Conservation (phyloP, 2,113 vertebrate genomes). For the Sinocyclocheilus maitianheensis region DNA sequence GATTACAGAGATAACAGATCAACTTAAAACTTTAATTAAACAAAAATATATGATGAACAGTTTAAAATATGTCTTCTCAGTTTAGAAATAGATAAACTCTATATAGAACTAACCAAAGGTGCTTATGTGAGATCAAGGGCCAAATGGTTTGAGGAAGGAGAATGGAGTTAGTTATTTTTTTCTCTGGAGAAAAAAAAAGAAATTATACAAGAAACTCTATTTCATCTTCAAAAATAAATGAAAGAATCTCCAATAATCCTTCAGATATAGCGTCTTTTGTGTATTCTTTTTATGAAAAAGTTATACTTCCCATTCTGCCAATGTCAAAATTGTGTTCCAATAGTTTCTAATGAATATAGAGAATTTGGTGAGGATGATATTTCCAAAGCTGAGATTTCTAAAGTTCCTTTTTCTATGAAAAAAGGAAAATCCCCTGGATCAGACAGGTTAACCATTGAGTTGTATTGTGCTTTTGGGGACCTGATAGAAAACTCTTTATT, state of each 20-base stretch:
- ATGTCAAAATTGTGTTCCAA: not conserved
- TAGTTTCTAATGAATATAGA: not conserved
- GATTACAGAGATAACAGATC: no score
- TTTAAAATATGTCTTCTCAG: not conserved
- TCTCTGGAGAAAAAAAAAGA: not conserved
- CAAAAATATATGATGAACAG: not conserved
- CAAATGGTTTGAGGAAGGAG: not conserved
- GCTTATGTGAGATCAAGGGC: not conserved
- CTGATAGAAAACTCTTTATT: no score
- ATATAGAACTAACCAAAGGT: not conserved
- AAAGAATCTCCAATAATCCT: not conserved
- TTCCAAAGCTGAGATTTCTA: not conserved
- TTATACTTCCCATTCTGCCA: not conserved
- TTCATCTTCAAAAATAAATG: not conserved
- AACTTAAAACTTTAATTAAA: not conserved
- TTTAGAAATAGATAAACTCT: not conserved
- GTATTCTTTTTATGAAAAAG: not conserved
- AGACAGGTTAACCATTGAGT: no score
- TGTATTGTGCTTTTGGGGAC: no score
- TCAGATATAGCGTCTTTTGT: not conserved
- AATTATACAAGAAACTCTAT: constrained; percentile 3
- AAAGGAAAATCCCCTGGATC: no score
- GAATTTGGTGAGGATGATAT: not conserved
- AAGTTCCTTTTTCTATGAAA: not conserved
- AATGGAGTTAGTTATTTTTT: not conserved